phyloP scores from a whole-genome alignment of 1,140 invertebrate species.

The Pogonognathellus flavescens region DNA sequence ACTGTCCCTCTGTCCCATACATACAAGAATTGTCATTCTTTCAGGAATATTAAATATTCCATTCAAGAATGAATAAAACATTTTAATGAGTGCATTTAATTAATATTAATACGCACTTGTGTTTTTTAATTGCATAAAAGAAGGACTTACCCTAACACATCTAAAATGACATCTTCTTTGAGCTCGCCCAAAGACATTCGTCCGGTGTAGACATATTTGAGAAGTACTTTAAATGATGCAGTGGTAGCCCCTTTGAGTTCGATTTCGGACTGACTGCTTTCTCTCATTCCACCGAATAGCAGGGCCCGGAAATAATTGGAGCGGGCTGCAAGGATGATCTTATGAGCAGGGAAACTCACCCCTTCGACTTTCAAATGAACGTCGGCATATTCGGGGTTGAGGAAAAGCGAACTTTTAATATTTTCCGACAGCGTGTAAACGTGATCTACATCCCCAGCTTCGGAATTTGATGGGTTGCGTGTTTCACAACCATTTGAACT shows the following conservation, averaged over 20 bases:
- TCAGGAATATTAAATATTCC: too few species aligned
- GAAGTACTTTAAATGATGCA: conserved; percentile 87
- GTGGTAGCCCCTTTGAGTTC: conserved; percentile 87
- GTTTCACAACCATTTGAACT: conserved; percentile 65
- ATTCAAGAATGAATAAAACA: too few species aligned
- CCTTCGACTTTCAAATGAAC: conserved; percentile 89
- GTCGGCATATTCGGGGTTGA: conserved; percentile 84
- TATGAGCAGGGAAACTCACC: conserved; percentile 86
- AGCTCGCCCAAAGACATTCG: conserved; percentile 86
- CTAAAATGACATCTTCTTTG: conserved; percentile 88
- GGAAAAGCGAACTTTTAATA: conserved; percentile 61
- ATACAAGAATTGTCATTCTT: too few species aligned
- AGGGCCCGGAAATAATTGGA: conserved; percentile 81
- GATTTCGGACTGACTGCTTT: conserved; percentile 86
- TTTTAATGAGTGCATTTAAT: too few species aligned
- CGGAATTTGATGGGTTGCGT: conserved; percentile 50
- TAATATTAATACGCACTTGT: too few species aligned
- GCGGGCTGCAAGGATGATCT: conserved; percentile 86
- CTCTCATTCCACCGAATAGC: conserved; percentile 85
- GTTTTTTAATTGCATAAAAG: not conserved
- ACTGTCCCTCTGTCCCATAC: too few species aligned
- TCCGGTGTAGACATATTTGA: conserved; percentile 96
- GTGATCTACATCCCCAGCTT: conserved; percentile 74
- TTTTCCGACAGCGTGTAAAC: conserved; percentile 76
- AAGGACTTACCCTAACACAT: conserved; percentile 78